These are phyloP conservation scores for Oceanodroma tethys DNA, from an alignment of 2,113 vertebrate genomes.

Conservation along the genomic window DNA sequence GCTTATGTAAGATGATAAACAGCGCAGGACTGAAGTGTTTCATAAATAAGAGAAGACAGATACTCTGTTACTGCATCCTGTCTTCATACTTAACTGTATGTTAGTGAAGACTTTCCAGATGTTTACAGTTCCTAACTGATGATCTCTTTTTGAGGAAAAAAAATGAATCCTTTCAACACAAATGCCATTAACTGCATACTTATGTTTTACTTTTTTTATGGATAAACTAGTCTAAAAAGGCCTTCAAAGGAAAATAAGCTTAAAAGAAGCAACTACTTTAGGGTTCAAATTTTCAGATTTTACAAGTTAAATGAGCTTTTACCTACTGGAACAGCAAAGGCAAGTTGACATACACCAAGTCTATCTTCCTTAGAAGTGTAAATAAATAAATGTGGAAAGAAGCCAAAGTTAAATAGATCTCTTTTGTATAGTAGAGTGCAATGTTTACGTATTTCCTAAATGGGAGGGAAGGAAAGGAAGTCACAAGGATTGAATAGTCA, in stretches of 20 bases:
- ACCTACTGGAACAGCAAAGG: neutral
- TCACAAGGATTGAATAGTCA: neutral
- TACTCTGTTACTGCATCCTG: neutral
- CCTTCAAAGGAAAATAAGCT: neutral
- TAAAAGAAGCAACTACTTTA: neutral
- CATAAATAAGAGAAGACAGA: neutral
- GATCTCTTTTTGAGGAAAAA: neutral
- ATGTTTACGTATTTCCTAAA: neutral
- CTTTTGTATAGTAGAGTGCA: neutral
- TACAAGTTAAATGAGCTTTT: neutral
- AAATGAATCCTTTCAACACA: neutral
- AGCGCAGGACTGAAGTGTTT: neutral
- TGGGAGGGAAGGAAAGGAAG: neutral
- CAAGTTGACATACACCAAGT: neutral
- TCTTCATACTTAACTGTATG: neutral
- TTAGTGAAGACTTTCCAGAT: neutral
- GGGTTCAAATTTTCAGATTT: neutral
- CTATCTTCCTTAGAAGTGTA: neutral
- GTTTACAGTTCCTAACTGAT: neutral
- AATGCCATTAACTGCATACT: neutral
- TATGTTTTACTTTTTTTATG: neutral
- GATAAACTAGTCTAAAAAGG: neutral
- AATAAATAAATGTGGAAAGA: neutral
- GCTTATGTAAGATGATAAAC: neutral
- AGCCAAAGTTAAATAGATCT: neutral